These are phyloP conservation scores for Lycocorax pyrrhopterus DNA, from an alignment of 2,113 vertebrate genomes.

Conservation along the genomic window DNA sequence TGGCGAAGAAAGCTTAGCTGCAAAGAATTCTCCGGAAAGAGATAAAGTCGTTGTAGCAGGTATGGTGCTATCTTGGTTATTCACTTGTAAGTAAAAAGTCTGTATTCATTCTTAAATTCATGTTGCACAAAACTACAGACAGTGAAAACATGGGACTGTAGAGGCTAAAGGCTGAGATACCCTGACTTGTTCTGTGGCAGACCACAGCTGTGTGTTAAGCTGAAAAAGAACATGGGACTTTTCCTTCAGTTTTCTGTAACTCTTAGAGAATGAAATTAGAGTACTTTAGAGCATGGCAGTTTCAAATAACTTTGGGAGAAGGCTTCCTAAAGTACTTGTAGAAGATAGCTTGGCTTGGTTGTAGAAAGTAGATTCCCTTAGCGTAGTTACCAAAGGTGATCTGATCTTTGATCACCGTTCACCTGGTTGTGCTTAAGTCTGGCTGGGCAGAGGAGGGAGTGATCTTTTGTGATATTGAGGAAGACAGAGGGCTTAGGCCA, in stretches of 20 bases:
- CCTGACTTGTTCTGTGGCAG: neutral
- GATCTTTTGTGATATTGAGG: neutral
- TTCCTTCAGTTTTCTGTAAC: neutral
- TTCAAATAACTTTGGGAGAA: neutral
- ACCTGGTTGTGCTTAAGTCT: neutral
- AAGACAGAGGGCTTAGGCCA: neutral
- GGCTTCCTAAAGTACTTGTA: neutral
- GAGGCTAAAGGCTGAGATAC: neutral
- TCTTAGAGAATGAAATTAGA: neutral
- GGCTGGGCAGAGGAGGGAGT: neutral
- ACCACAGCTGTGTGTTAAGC: neutral
- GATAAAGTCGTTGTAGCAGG: conserved; percentile 60
- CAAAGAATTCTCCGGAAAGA: neutral
- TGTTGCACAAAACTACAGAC: neutral
- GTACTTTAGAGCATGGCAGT: neutral
- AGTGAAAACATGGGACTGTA: neutral
- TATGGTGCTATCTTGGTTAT: neutral
- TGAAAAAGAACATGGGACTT: neutral
- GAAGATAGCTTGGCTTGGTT: neutral
- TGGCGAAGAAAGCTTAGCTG: neutral
- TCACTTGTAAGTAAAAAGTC: neutral
- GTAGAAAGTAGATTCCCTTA: neutral
- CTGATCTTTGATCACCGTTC: neutral
- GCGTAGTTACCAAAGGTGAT: neutral
- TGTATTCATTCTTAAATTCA: neutral